A percentile compares a stretch with the other conserved stretches of the same genome.
Evolutionary conservation across 35 echinoderm and acorn worm genomes (phyloP).

Genomic region (Patiria miniata): DNA sequence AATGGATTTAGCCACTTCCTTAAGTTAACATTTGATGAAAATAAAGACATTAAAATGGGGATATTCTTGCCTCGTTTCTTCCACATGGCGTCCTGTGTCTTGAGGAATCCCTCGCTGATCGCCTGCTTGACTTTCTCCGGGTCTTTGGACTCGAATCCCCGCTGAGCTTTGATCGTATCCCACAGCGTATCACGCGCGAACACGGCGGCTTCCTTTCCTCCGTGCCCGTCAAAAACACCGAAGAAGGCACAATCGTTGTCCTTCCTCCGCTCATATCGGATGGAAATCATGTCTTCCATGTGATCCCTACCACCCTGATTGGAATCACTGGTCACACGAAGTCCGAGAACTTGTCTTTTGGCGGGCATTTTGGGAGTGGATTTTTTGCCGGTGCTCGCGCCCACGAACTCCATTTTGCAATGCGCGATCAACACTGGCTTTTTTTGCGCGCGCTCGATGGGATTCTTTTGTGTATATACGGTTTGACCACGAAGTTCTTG

Average conservation of each 20-base stretch:
- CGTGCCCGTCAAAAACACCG: slow-evolving; percentile 96
- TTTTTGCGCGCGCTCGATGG: slow-evolving; percentile 12
- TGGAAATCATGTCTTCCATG: slow-evolving; percentile 87
- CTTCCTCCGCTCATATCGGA: slow-evolving; percentile 77
- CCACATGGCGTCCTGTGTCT: slow-evolving; percentile 93
- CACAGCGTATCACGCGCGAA: slow-evolving; percentile 95
- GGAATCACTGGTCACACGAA: slow-evolving; percentile 84
- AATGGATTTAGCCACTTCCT: too few species aligned
- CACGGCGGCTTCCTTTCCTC: slow-evolving; percentile 83
- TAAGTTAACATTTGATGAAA: too few species aligned
- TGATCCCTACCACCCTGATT: slow-evolving; percentile 95
- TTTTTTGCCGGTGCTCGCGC: slow-evolving; percentile 43
- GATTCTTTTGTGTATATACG: neutral
- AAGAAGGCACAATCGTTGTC: slow-evolving; percentile 83
- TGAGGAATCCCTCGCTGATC: slow-evolving; percentile 84
- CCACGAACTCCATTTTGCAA: slow-evolving; percentile 36
- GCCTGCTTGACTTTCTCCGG: slow-evolving; percentile 63
- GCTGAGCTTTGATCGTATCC: slow-evolving; percentile 94
- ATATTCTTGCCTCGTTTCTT: slow-evolving; percentile 79
- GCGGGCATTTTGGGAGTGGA: slow-evolving; percentile 58
- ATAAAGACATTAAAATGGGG: neutral
- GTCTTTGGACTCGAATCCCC: slow-evolving; percentile 84
- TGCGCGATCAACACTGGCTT: neutral
- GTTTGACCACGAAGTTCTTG: neutral
- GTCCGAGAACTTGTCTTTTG: slow-evolving; percentile 69